Base-by-base conservation (phyloP, 2,113 vertebrate genomes). In the Phyllopteryx taeniolatus region DNA sequence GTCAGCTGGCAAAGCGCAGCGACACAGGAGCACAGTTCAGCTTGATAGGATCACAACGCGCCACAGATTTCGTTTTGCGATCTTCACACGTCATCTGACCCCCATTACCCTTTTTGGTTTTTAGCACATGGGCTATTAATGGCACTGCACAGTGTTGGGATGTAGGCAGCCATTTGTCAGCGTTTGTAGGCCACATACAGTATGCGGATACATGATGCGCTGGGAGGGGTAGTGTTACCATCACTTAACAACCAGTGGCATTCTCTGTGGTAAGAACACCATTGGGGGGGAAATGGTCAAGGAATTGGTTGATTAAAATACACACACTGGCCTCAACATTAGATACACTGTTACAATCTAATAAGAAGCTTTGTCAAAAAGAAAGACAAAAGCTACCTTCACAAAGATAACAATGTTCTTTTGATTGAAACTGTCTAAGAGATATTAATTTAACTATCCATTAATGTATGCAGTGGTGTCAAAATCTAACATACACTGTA, bases 101-200 rank as follows among this genome's bases (percentile, higher is more conserved):
- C 57, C 3, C 7, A 39, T 77, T 73, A 65, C 75, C 67, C 72
- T 82, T 79, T 66, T 27, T 68, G 72, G 62, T 71, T 56, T 12
- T 39, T 39, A 39, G 6, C 35, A 5, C 35, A 1, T 39, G 35
- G 6, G 27, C 27, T 82, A 69, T 75, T 68, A 70, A 60, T 49
- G 53, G 66, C 49, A 6, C 22, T 53, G 70, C 47, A 70, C 66
- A 65, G 68, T 42, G 27, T 33, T 20, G 35, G 42, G 73, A 64
- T 70, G 53, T 0, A 46, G 68, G 47, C 59, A 14, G n/a, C 35
- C 3, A 6, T 39, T 39, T 39, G 35, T 3, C 9, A 46, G 42
- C 33, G n/a, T 27, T 54, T 72, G 15, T 56, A 76, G 69, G 62
- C 73, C 35, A 72, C 64, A 43, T 42, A 11, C 20, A 56, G 12